Evolutionary conservation across 2,113 vertebrate species (phyloP).

Genomic region (Dasyornis broadbenti): DNA sequence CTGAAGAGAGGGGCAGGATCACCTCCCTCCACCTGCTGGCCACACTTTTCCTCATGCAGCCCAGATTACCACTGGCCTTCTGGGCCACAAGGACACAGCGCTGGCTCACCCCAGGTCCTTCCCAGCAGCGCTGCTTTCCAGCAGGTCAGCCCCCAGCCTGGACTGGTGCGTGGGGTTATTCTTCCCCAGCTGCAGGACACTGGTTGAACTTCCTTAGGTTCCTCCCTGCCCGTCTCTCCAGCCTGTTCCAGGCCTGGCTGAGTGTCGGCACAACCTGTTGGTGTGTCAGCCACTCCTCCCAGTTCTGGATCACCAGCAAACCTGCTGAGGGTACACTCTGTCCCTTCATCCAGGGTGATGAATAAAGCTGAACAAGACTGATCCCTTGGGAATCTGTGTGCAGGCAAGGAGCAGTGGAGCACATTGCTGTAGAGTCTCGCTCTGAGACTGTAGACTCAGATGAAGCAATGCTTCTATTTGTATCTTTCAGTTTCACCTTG

Average conservation of each 20-base stretch:
- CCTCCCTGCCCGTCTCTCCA: not conserved
- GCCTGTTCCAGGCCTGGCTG: not conserved
- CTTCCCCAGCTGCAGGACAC: not conserved
- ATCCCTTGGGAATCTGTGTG: not conserved
- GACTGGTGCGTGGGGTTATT: not conserved
- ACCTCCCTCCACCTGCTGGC: not conserved
- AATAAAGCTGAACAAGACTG: not conserved
- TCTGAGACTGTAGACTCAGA: not conserved
- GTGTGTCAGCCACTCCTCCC: not conserved
- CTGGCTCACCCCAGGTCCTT: not conserved
- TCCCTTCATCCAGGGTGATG: not conserved
- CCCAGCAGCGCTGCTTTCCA: not conserved
- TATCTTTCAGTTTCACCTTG: not conserved
- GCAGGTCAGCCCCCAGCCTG: not conserved
- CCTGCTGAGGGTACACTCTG: not conserved
- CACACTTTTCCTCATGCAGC: not conserved
- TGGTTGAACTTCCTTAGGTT: not conserved
- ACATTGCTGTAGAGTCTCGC: not conserved
- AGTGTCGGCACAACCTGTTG: not conserved
- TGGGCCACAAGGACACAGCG: not conserved
- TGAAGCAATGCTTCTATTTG: not conserved
- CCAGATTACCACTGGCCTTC: not conserved
- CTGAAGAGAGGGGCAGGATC: not conserved
- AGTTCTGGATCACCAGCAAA: not conserved
- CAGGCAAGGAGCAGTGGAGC: not conserved